Percentiles rank a stretch among this genome's conserved stretches.
Conservation (phyloP, 2,113 vertebrate species). For the Numida meleagris region DNA sequence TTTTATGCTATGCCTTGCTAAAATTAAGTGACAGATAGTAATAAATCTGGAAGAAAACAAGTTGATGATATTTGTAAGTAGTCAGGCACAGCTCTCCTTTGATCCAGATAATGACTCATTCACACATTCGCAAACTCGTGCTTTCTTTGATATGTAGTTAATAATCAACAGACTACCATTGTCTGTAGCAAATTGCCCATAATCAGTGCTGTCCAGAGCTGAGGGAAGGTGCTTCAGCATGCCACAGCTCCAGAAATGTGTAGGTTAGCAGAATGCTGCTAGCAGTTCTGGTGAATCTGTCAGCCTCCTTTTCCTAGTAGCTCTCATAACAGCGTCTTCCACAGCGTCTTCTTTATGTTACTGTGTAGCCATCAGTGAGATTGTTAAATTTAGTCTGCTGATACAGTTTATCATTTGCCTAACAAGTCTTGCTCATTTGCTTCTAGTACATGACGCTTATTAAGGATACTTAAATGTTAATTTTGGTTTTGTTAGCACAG, state of each 20-base stretch:
- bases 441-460: rapidly evolving
- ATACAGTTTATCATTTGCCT: background rate
- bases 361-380: background rate
- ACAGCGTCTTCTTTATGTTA: background rate
- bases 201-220: background rate
- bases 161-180: slow-evolving; percentile 24
- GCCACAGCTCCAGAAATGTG: background rate
- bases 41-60: slow-evolving; percentile 44
- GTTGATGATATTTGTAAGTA: slow-evolving; percentile 13
- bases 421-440: background rate
- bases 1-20: background rate
- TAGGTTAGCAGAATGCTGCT: background rate
- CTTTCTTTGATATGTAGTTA: background rate
- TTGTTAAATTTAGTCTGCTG: background rate
- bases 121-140: slow-evolving; percentile 20
- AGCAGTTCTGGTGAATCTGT: background rate
- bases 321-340: rapidly evolving
- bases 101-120: slow-evolving; percentile 51
- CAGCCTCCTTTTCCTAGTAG: background rate
- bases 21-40: slow-evolving; percentile 47
- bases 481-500: background rate
- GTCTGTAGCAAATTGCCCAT: background rate
- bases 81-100: slow-evolving; percentile 16
- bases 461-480: background rate
- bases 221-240: background rate